Percentiles rank a stretch among this genome's conserved stretches.
phyloP scores from a whole-genome alignment of 2,797 vertebrate genomes.

The Fundulus diaphanus region DNA sequence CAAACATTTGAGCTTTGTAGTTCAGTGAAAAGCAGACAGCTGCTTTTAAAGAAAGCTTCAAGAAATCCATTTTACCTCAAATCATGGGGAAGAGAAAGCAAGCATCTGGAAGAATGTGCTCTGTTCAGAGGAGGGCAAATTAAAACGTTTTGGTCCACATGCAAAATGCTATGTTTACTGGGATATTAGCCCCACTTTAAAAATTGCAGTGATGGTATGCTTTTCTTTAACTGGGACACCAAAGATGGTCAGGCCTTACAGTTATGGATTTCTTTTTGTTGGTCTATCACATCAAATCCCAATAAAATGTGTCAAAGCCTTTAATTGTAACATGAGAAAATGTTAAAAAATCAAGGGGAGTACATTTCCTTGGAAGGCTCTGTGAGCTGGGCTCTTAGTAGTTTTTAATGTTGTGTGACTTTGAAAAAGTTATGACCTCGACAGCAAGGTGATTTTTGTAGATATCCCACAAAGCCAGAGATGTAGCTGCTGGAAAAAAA shows the following conservation, averaged over 20 bases:
- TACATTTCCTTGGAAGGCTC: no score
- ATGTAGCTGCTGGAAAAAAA: slow-evolving; percentile 24
- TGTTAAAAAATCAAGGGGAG: background rate
- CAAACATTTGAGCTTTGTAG: no score
- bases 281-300: background rate
- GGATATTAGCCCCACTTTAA: background rate
- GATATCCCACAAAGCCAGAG: slow-evolving; percentile 32
- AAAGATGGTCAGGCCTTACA: background rate
- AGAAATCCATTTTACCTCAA: background rate
- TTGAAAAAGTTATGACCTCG: slow-evolving; percentile 15
- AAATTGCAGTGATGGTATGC: background rate
- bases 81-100: background rate
- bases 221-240: background rate
- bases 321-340: background rate
- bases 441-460: slow-evolving; percentile 28
- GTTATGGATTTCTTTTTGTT: background rate
- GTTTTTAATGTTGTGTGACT: background rate
- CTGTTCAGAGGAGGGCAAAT: background rate
- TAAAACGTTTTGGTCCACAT: background rate
- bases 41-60: no score
- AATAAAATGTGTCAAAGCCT: background rate
- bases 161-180: background rate
- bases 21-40: no score
- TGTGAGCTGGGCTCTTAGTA: background rate
- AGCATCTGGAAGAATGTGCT: background rate